phyloP scores from a whole-genome alignment of 2,888 invertebrate species.

The Leptopilina syphax region DNA sequence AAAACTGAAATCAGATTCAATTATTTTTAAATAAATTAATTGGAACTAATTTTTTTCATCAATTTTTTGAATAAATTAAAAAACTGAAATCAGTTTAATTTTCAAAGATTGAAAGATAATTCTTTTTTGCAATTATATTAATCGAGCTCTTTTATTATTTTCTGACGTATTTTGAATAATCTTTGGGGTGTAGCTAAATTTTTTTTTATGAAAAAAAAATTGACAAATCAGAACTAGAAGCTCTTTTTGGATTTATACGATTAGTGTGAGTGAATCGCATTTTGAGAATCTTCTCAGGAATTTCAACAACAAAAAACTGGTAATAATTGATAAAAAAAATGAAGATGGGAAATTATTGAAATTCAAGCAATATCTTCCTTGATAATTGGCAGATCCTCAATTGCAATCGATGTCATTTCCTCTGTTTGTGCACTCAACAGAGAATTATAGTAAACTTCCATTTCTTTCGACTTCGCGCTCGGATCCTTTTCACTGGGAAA shows the following conservation, averaged over 20 bases:
- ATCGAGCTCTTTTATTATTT: background rate
- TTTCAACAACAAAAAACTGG: background rate
- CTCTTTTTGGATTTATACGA: background rate
- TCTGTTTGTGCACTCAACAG: constrained; percentile 69
- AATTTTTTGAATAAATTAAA: too few relatives aligned
- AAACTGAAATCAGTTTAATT: background rate
- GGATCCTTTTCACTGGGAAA: constrained; percentile 65
- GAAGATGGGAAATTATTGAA: background rate
- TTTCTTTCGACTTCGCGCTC: constrained; percentile 69
- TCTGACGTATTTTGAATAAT: background rate
- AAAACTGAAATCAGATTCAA: too few relatives aligned
- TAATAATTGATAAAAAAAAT: background rate
- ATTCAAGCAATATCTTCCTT: constrained; percentile 51
- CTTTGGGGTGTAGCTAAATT: constrained; percentile 25
- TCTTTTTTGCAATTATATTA: background rate
- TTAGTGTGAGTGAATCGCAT: background rate
- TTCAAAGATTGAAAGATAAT: background rate
- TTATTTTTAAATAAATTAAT: too few relatives aligned
- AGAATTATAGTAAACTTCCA: constrained; percentile 76
- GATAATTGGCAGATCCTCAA: constrained; percentile 48
- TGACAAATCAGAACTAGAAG: background rate
- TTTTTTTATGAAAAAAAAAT: background rate
- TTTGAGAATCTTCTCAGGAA: constrained; percentile 13
- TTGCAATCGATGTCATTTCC: constrained; percentile 42
- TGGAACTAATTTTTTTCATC: too few relatives aligned